A percentile compares a stretch with the other conserved stretches of the same genome.
Evolutionary conservation across 2,888 invertebrate species (phyloP).

Genomic region (Liodrosophila aerea): DNA sequence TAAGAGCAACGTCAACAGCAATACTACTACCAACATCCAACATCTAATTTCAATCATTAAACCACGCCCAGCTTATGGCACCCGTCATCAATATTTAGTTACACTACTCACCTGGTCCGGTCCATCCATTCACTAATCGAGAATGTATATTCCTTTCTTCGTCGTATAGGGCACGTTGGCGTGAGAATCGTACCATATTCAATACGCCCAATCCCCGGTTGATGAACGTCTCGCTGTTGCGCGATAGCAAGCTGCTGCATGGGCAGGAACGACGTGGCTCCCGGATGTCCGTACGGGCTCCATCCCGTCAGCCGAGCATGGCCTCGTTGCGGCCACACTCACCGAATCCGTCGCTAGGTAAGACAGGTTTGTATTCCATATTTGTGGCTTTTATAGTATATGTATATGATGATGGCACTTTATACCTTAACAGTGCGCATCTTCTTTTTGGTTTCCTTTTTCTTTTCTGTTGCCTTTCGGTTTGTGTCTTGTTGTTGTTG

Average conservation of each 20-base stretch:
- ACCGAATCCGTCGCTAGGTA: conserved; percentile 83
- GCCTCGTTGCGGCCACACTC: conserved; percentile 92
- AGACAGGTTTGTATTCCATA: conserved; percentile 82
- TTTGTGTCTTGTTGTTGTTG: conserved; percentile 32
- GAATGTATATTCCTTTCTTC: background rate
- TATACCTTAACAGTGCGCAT: conserved; percentile 34
- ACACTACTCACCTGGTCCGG: background rate
- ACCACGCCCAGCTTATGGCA: conserved; percentile 34
- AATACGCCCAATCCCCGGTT: conserved; percentile 96
- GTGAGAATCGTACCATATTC: conserved; percentile 95
- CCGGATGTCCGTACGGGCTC: conserved; percentile 89
- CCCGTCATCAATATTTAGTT: conserved; percentile 21
- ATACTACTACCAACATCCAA: background rate
- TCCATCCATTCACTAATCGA: conserved; percentile 28
- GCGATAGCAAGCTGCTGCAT: conserved; percentile 91
- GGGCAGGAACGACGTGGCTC: conserved; percentile 90
- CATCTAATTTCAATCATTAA: conserved; percentile 8
- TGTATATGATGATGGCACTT: conserved; percentile 32
- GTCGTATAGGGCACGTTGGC: conserved; percentile 91
- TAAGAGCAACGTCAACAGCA: conserved; percentile 26
- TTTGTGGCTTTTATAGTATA: conserved; percentile 22
- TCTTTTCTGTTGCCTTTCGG: conserved; percentile 23
- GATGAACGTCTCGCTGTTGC: conserved; percentile 94
- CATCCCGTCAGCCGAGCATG: conserved; percentile 93
- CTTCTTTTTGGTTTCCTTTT: conserved; percentile 26